These are phyloP conservation scores for Aricia artaxerxes DNA, from an alignment of 2,888 invertebrate genomes.

Conservation along the genomic window DNA sequence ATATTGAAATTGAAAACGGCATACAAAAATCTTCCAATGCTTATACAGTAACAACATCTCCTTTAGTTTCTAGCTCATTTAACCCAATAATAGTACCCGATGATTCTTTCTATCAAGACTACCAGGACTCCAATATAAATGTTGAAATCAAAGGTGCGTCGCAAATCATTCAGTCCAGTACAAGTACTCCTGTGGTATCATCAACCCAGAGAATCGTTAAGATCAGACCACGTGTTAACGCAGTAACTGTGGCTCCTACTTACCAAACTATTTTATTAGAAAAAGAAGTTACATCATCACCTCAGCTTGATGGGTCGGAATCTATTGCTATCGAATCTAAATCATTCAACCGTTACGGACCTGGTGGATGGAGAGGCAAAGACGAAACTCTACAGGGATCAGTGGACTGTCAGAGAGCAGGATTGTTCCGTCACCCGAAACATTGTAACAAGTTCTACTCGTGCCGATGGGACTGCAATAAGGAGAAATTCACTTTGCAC, in stretches of 20 bases:
- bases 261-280: constrained; percentile 66
- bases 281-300: constrained; percentile 57
- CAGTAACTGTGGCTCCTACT: constrained; percentile 69
- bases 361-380: constrained; percentile 81
- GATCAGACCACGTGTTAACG: constrained; percentile 62
- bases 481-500: constrained; percentile 87
- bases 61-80: constrained; percentile 62
- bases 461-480: constrained; percentile 89
- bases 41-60: constrained; percentile 52
- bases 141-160: constrained; percentile 54
- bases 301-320: constrained; percentile 47
- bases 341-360: constrained; percentile 81
- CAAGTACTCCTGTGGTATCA: constrained; percentile 58
- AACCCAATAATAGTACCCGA: constrained; percentile 77
- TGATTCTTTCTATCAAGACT: constrained; percentile 73
- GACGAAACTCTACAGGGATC: constrained; percentile 82
- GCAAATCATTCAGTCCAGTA: constrained; percentile 58
- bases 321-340: constrained; percentile 60
- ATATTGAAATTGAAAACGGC: constrained; percentile 46
- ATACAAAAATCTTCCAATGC: constrained; percentile 54
- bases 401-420: constrained; percentile 82
- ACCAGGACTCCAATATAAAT: constrained; percentile 58
- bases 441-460: constrained; percentile 91
- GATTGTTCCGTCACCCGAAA: constrained; percentile 85
- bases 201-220: constrained; percentile 59